These are phyloP conservation scores for Cheilosia pagana DNA, from an alignment of 2,888 invertebrate genomes.

Conservation along the genomic window DNA sequence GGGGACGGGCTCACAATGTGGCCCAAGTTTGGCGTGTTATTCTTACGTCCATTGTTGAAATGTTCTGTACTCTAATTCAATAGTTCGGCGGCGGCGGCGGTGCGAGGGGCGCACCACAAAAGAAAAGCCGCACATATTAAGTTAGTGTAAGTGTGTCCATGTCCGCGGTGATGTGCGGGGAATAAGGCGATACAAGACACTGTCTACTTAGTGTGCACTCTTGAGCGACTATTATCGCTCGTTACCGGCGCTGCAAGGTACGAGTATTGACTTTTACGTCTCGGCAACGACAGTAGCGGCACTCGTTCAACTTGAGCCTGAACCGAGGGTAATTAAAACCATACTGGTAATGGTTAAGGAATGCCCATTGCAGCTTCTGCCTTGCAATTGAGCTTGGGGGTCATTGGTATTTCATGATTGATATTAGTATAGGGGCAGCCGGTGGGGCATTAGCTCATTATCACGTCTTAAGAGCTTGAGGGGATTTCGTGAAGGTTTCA, in stretches of 20 bases:
- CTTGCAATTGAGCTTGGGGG: neutral
- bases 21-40: conserved; percentile 26
- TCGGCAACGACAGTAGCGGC: neutral
- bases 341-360: neutral
- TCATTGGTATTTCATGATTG: neutral
- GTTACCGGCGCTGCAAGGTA: neutral
- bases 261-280: neutral
- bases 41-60: conserved; percentile 6
- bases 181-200: neutral
- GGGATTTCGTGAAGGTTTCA: too few relatives aligned
- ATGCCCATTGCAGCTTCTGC: conserved; percentile 1
- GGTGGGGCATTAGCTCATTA: too few relatives aligned
- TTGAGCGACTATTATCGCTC: conserved; percentile 14
- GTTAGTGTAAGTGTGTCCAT: too few relatives aligned
- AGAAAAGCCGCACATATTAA: neutral
- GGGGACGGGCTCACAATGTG: neutral
- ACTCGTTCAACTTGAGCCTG: neutral
- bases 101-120: conserved; percentile 1
- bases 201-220: neutral
- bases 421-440: neutral
- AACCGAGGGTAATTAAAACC: neutral
- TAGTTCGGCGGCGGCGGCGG: neutral
- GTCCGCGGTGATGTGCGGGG: neutral
- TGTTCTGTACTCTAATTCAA: conserved; percentile 37
- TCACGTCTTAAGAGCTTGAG: too few relatives aligned